These are phyloP conservation scores for Drosophila tristis DNA, from an alignment of 1,140 invertebrate species.

Conservation along the genomic window DNA sequence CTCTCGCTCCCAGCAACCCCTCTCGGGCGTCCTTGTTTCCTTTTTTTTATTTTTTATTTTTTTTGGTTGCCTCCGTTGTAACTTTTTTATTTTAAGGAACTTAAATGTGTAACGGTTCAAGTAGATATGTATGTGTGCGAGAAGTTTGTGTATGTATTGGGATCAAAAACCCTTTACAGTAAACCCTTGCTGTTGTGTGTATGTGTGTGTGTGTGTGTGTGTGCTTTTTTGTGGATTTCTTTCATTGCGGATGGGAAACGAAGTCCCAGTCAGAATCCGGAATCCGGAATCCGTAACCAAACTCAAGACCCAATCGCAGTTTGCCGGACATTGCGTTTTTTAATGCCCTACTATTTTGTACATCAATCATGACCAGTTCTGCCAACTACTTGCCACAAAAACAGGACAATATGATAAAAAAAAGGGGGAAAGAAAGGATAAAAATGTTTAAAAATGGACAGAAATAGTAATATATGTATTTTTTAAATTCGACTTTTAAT, in stretches of 20 bases:
- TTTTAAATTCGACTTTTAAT: too few species aligned
- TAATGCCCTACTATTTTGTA: background rate
- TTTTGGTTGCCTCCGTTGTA: constrained; percentile 7
- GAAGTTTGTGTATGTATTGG: constrained; percentile 43
- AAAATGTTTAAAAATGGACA: too few species aligned
- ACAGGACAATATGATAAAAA: too few species aligned
- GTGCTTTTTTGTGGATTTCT: constrained; percentile 30
- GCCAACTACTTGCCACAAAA: too few species aligned
- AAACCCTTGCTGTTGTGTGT: constrained; percentile 34
- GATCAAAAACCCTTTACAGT: constrained; percentile 77
- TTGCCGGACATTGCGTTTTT: constrained; percentile 65
- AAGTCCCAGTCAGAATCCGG: constrained; percentile 22
- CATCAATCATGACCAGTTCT: too few species aligned
- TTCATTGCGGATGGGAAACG: constrained; percentile 6
- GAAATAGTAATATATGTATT: too few species aligned
- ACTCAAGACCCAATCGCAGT: constrained; percentile 35
- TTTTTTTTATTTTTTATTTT: constrained; percentile 16
- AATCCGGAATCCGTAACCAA: constrained; percentile 32
- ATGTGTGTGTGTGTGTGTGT: constrained; percentile 24
- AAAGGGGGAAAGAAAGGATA: too few species aligned
- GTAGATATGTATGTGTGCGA: constrained; percentile 25
- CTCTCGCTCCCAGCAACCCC: constrained; percentile 15
- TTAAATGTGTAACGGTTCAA: constrained; percentile 72
- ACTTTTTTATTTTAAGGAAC: constrained; percentile 71
- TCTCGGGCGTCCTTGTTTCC: constrained; percentile 11